Evolutionary conservation across 1,140 invertebrate genomes (phyloP).

Genomic region (Macrobrachium nipponense): DNA sequence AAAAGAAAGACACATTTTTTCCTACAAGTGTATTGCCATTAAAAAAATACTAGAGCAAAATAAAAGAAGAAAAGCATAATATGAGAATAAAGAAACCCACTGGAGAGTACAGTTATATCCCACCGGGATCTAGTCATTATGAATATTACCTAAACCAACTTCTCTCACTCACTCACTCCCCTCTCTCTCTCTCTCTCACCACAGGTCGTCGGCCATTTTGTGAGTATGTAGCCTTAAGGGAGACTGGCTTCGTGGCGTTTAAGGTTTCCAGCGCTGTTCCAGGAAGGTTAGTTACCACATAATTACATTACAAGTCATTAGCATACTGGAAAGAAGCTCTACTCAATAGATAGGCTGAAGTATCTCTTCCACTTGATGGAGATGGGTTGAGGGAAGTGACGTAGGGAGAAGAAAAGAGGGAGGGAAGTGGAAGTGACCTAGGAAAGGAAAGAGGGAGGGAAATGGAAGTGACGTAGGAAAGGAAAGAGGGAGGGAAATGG

Average conservation of each 20-base stretch:
- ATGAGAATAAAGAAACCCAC: too few relatives aligned
- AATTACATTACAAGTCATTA: constrained; percentile 3
- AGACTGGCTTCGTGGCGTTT: constrained; percentile 8
- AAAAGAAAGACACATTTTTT: not conserved
- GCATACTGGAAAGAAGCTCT: not conserved
- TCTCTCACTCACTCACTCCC: not conserved
- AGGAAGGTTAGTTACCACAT: constrained; percentile 17
- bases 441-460: too few relatives aligned
- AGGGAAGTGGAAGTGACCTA: not conserved
- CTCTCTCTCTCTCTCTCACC: constrained; percentile 21
- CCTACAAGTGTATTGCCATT: not conserved
- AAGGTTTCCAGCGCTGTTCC: not conserved
- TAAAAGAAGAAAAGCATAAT: too few relatives aligned
- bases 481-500: too few relatives aligned
- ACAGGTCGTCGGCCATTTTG: constrained; percentile 48
- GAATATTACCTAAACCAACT: not conserved
- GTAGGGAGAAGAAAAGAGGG: not conserved
- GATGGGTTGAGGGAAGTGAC: not conserved
- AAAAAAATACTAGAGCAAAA: too few relatives aligned
- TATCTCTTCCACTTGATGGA: not conserved
- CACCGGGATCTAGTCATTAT: too few relatives aligned
- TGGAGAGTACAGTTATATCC: too few relatives aligned
- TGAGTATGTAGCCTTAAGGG: constrained; percentile 13
- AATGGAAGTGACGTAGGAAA: too few relatives aligned
- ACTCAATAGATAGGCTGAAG: too few relatives aligned